Evolutionary conservation across 2,888 invertebrate genomes (phyloP).

Genomic region (Yponomeuta cagnagella): DNA sequence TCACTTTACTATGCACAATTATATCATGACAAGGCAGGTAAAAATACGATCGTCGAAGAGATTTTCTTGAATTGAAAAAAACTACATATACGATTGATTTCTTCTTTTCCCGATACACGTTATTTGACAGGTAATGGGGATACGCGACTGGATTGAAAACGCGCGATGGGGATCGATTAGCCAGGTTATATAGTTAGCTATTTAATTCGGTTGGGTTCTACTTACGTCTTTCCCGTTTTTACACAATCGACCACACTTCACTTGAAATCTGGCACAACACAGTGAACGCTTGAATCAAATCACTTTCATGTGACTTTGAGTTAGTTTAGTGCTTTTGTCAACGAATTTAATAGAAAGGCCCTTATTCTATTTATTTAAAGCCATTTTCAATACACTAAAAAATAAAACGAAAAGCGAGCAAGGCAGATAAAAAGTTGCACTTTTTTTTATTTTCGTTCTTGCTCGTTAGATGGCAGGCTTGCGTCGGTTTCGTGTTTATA

Average conservation of each 20-base stretch:
- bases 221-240: slow-evolving; percentile 69
- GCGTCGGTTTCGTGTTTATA: neutral
- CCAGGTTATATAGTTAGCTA: slow-evolving; percentile 9
- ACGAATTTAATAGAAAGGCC: neutral
- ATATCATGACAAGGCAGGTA: slow-evolving; percentile 41
- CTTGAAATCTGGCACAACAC: slow-evolving; percentile 49
- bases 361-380: slow-evolving; percentile 42
- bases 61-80: slow-evolving; percentile 39
- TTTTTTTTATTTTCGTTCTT: neutral
- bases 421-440: slow-evolving; percentile 44
- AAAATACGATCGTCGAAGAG: slow-evolving; percentile 45
- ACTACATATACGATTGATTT: slow-evolving; percentile 46
- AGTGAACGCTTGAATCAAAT: slow-evolving; percentile 18
- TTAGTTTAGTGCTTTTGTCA: neutral
- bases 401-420: slow-evolving; percentile 36
- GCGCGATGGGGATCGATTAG: slow-evolving; percentile 7
- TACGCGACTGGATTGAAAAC: slow-evolving; percentile 39
- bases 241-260: slow-evolving; percentile 71
- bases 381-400: slow-evolving; percentile 51
- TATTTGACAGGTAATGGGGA: slow-evolving; percentile 29
- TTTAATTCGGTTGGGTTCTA: slow-evolving; percentile 50
- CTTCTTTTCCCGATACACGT: slow-evolving; percentile 27
- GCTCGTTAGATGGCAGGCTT: neutral
- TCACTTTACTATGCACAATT: slow-evolving; percentile 47
- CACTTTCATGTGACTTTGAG: slow-evolving; percentile 31